phyloP scores from a whole-genome alignment of 1,140 invertebrate genomes.

The Nautilus pompilius region DNA sequence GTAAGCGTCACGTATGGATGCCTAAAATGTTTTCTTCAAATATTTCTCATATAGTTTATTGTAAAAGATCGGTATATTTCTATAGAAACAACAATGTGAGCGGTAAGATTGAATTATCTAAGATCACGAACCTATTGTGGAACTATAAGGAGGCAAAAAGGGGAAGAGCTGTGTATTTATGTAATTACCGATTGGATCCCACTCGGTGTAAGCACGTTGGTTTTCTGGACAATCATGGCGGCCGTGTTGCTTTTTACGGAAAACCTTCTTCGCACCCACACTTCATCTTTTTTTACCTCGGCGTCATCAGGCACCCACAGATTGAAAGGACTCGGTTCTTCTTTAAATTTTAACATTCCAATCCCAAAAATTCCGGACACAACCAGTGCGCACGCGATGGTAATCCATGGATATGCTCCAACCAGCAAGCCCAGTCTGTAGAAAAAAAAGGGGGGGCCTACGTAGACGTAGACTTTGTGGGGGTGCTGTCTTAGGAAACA shows the following conservation, averaged over 20 bases:
- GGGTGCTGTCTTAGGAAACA: no score
- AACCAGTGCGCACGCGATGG: constrained; percentile 22
- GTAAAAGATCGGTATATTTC: no score
- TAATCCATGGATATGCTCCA: constrained; percentile 24
- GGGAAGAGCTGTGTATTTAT: not conserved
- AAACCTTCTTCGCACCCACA: constrained; percentile 28
- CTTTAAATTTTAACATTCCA: constrained; percentile 28
- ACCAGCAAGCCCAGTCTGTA: constrained; percentile 31
- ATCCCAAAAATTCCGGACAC: constrained; percentile 31
- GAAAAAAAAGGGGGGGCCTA: no score
- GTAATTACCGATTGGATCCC: constrained; percentile 12
- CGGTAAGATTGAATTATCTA: no score
- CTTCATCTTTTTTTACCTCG: constrained; percentile 23
- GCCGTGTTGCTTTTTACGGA: constrained; percentile 25
- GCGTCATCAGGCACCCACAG: constrained; percentile 33
- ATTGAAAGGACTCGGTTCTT: constrained; percentile 22
- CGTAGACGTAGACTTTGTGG: no score
- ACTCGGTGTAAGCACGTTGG: constrained; percentile 21
- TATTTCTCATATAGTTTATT: no score
- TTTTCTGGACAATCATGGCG: constrained; percentile 17
- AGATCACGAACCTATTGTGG: no score
- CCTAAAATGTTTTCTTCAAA: no score
- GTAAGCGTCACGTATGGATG: no score
- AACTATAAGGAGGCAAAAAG: no score
- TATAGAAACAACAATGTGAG: no score